phyloP scores from a whole-genome alignment of 2,888 invertebrate genomes.

The Platypus cylindrus region DNA sequence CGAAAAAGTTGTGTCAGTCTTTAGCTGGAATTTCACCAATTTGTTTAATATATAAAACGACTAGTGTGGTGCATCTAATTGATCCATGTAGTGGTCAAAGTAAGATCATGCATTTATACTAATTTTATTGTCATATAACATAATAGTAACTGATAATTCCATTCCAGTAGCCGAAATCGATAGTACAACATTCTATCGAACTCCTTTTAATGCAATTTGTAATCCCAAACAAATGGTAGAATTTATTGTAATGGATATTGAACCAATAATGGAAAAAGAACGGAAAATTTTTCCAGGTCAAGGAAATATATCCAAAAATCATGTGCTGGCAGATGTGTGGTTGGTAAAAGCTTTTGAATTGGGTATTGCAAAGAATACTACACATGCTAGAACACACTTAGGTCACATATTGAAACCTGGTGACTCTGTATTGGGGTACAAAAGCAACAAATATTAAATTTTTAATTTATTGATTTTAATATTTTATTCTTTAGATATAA shows the following conservation, averaged over 20 bases:
- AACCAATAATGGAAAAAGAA: conserved; percentile 61
- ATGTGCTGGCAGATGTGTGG: conserved; percentile 88
- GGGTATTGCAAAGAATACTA: conserved; percentile 67
- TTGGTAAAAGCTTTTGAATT: conserved; percentile 77
- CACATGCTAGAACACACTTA: conserved; percentile 84
- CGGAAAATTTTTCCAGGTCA: conserved; percentile 74
- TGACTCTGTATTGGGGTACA: conserved; percentile 81
- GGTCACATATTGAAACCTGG: conserved; percentile 88
- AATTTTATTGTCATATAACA: not conserved
- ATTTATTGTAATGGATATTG: conserved; percentile 91
- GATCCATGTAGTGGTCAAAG: conserved; percentile 80
- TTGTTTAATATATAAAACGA: conserved; percentile 78
- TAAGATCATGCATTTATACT: conserved; percentile 30
- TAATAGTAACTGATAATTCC: not conserved
- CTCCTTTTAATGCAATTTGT: conserved; percentile 77
- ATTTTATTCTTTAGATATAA: conserved; percentile 55
- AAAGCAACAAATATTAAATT: not conserved
- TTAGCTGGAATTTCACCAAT: conserved; percentile 80
- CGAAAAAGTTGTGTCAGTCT: conserved; percentile 73
- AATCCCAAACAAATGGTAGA: conserved; percentile 84
- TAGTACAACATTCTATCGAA: conserved; percentile 69
- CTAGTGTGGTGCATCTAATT: conserved; percentile 82
- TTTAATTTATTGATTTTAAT: not conserved
- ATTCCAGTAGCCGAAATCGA: conserved; percentile 70
- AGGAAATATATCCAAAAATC: conserved; percentile 75